Evolutionary conservation across 2,888 invertebrate genomes (phyloP).

Genomic region (Cheiracanthium punctorium): DNA sequence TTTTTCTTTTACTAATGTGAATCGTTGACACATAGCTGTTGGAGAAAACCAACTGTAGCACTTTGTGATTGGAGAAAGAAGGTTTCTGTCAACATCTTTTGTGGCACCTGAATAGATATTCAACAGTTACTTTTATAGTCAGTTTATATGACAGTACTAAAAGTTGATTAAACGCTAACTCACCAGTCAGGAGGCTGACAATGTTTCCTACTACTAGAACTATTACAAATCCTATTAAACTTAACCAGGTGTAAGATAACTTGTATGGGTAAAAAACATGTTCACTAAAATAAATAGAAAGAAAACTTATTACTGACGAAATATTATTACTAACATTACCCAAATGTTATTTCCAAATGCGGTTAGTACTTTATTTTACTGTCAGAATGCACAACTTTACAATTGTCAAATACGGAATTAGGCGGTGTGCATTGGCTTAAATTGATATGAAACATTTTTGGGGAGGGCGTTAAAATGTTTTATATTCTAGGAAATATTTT

Average conservation of each 20-base stretch:
- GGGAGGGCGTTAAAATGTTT: no score
- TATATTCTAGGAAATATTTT: no score
- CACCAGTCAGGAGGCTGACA: slow-evolving; percentile 59
- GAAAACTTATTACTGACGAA: no score
- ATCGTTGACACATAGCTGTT: not conserved
- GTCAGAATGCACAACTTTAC: no score
- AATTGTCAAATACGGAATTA: no score
- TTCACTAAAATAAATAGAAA: slow-evolving; percentile 53
- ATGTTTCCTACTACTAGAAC: slow-evolving; percentile 41
- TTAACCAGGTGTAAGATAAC: slow-evolving; percentile 73
- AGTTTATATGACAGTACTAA: no score
- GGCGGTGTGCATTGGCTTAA: no score
- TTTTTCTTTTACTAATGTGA: not conserved
- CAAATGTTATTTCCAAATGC: no score
- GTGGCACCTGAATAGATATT: not conserved
- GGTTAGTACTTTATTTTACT: no score
- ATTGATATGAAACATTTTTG: no score
- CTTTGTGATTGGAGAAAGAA: not conserved
- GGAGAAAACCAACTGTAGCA: not conserved
- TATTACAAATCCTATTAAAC: slow-evolving; percentile 76
- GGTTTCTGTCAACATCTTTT: not conserved
- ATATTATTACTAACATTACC: no score
- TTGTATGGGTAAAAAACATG: slow-evolving; percentile 69
- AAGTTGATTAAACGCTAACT: not conserved
- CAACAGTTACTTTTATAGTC: no score